These are phyloP conservation scores for Anhinga anhinga DNA, from an alignment of 2,113 vertebrate genomes.

Conservation along the genomic window DNA sequence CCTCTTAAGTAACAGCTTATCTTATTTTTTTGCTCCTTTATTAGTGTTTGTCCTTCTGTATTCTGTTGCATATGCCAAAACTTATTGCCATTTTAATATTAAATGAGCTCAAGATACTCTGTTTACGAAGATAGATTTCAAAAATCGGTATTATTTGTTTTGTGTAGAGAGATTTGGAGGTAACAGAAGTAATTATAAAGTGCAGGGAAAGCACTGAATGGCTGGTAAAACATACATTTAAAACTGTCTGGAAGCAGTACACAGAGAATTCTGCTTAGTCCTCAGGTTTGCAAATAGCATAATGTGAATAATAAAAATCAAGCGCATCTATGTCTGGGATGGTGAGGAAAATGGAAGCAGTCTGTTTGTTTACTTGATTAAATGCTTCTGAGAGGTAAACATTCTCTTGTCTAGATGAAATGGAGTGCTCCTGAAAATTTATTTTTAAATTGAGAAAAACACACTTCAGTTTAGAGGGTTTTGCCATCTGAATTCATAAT, in stretches of 20 bases:
- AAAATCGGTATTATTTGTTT: neutral
- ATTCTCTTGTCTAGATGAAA: neutral
- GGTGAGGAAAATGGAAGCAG: neutral
- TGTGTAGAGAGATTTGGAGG: slow-evolving; percentile 5
- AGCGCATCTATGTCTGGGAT: neutral
- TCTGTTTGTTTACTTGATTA: neutral
- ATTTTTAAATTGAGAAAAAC: neutral
- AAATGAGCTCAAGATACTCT: neutral
- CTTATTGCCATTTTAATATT: slow-evolving; percentile 29
- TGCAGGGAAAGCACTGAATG: neutral
- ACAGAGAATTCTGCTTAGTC: neutral
- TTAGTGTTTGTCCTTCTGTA: neutral
- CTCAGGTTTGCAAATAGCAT: neutral
- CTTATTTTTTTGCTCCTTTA: neutral
- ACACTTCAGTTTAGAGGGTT: neutral
- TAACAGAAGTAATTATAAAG: slow-evolving; percentile 36
- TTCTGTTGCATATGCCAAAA: neutral
- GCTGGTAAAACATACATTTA: neutral
- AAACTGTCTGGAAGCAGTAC: neutral
- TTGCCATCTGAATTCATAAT: neutral
- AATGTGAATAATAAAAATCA: slow-evolving; percentile 36
- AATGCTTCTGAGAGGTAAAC: neutral
- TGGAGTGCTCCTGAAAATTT: neutral
- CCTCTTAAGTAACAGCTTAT: neutral
- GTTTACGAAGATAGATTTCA: neutral